Percentiles rank a stretch among this genome's conserved stretches.
Conservation (phyloP, 1,140 invertebrate species). For the Anastrepha obliqua region DNA sequence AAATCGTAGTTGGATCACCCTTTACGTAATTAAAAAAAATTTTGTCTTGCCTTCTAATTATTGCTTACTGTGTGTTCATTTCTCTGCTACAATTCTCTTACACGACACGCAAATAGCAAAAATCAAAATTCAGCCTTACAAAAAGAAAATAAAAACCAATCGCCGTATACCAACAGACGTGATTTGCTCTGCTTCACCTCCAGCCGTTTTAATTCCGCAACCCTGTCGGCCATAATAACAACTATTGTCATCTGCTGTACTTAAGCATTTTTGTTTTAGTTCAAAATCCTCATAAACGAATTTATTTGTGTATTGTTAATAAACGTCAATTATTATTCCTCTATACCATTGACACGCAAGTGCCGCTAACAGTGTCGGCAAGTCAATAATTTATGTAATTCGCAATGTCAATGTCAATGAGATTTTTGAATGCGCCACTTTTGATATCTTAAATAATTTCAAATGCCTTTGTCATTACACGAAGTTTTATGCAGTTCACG, state of each 20-base stretch:
- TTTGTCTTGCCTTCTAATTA: no score
- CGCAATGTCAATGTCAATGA: slow-evolving; percentile 39
- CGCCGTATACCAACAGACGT: background rate
- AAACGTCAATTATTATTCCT: slow-evolving; percentile 24
- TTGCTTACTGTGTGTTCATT: no score
- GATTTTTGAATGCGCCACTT: background rate
- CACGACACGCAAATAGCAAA: no score
- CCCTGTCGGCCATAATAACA: background rate
- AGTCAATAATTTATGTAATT: slow-evolving; percentile 46
- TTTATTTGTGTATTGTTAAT: background rate
- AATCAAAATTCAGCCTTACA: no score
- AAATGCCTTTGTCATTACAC: background rate
- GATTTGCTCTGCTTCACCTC: background rate
- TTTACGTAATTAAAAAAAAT: no score
- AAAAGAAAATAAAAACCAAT: no score
- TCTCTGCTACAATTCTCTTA: no score
- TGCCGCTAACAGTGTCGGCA: slow-evolving; percentile 36
- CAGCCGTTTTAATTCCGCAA: background rate
- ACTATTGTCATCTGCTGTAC: background rate
- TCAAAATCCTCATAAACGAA: background rate
- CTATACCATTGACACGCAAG: background rate
- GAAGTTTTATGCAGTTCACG: slow-evolving; percentile 4
- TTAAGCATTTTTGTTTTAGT: background rate
- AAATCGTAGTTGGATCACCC: no score
- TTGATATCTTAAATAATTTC: background rate